These are phyloP conservation scores for Cyprinodon diabolis DNA, from an alignment of 2,797 vertebrate species.

Conservation along the genomic window DNA sequence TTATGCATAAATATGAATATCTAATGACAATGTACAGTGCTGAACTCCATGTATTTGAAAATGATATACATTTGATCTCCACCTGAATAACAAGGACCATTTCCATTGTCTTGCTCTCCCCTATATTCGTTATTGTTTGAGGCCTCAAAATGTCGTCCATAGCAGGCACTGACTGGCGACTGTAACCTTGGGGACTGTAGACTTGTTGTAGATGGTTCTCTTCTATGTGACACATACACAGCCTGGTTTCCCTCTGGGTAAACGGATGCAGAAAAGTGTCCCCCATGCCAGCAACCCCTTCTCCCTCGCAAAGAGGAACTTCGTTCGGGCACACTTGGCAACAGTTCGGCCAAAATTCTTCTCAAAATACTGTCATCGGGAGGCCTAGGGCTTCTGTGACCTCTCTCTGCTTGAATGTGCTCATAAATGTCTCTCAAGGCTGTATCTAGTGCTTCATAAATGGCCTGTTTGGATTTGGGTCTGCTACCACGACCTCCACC, in stretches of 20 bases:
- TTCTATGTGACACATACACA: conserved; percentile 81
- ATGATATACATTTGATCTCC: conserved; percentile 69
- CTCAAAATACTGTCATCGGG: conserved; percentile 93
- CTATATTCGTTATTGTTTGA: conserved; percentile 83
- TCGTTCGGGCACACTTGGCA: conserved; percentile 93
- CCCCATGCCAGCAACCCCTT: conserved; percentile 71
- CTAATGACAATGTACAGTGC: conserved; percentile 16
- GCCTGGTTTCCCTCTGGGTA: conserved; percentile 73
- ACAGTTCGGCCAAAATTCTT: conserved; percentile 92
- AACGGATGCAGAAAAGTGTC: conserved; percentile 58
- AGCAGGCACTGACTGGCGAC: conserved; percentile 90
- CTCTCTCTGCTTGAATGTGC: conserved; percentile 94
- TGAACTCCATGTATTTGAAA: conserved; percentile 17
- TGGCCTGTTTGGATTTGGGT: conserved; percentile 89
- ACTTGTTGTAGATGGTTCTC: conserved; percentile 75
- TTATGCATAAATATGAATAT: not conserved
- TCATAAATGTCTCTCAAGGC: conserved; percentile 96
- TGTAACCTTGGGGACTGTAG: conserved; percentile 81
- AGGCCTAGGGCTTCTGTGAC: conserved; percentile 83
- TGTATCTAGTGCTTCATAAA: conserved; percentile 93
- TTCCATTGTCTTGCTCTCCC: conserved; percentile 83
- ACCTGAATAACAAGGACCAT: conserved; percentile 91
- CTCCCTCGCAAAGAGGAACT: conserved; percentile 89
- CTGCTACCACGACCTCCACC: conserved; percentile 77
- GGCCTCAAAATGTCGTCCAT: conserved; percentile 82